Evolutionary conservation across 2,113 vertebrate species (phyloP).

Genomic region (Esox niger): DNA sequence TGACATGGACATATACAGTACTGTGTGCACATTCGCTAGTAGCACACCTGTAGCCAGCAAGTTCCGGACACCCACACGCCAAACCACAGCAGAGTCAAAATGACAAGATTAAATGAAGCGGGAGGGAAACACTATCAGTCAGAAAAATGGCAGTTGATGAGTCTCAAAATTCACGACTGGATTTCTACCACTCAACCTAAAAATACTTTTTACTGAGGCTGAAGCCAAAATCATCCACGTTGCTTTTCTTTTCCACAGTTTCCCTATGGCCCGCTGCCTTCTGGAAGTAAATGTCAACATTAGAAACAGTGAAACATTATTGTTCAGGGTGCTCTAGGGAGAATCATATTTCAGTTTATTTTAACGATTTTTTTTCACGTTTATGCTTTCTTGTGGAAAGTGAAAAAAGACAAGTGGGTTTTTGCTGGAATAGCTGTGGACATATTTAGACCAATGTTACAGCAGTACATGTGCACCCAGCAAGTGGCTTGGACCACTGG

Average conservation of each 20-base stretch:
- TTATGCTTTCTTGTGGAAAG: too few species aligned
- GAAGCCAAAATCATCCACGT: conserved; percentile 42
- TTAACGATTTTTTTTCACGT: too few species aligned
- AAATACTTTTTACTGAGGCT: conserved; percentile 48
- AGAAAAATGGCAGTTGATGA: conserved; percentile 34
- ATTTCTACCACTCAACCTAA: conserved; percentile 33
- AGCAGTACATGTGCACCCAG: too few species aligned
- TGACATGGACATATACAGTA: not conserved
- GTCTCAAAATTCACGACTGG: conserved; percentile 33
- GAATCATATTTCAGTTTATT: too few species aligned
- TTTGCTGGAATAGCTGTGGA: too few species aligned
- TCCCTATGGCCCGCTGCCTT: conserved; percentile 17
- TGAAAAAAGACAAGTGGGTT: too few species aligned
- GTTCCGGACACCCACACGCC: conserved; percentile 23
- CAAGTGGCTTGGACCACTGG: too few species aligned
- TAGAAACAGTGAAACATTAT: conserved; percentile 56
- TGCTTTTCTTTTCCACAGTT: conserved; percentile 49
- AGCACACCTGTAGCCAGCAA: not conserved
- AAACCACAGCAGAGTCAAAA: conserved; percentile 13
- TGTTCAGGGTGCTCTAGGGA: conserved; percentile 44
- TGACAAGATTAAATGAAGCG: conserved; percentile 23
- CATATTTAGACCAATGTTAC: too few species aligned
- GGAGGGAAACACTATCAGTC: conserved; percentile 29
- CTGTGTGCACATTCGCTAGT: not conserved
- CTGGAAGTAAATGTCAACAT: conserved; percentile 40